Conservation (phyloP, 2,113 vertebrate species). For the Ptychochromis oligacanthus region DNA sequence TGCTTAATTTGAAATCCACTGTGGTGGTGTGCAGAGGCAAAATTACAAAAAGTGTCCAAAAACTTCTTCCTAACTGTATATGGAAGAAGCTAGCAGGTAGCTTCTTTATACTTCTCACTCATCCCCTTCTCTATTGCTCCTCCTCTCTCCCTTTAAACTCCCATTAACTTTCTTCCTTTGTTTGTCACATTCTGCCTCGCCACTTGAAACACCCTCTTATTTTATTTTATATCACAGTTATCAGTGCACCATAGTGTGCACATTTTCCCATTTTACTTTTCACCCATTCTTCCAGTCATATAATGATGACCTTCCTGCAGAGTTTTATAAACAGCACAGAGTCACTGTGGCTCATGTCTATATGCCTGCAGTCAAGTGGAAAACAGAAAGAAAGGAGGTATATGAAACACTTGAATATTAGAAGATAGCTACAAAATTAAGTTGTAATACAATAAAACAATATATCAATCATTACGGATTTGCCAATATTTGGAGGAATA, state of each 20-base stretch:
- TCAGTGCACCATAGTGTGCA: background rate
- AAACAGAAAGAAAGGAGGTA: background rate
- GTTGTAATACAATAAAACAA: too few species aligned
- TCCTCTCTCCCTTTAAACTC: conserved; percentile 7
- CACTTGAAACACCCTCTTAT: background rate
- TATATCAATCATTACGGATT: too few species aligned
- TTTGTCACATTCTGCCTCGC: background rate
- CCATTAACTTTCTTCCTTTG: background rate
- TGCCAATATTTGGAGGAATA: too few species aligned
- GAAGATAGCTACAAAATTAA: background rate
- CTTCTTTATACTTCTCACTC: conserved; percentile 47
- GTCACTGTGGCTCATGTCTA: conserved; percentile 1
- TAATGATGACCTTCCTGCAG: conserved; percentile 39
- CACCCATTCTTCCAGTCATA: conserved; percentile 6
- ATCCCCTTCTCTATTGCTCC: background rate
- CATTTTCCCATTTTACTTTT: conserved; percentile 16
- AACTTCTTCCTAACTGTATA: too few species aligned
- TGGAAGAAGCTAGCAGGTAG: conserved; percentile 73
- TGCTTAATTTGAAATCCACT: too few species aligned
- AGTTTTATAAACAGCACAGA: conserved; percentile 19
- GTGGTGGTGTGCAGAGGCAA: too few species aligned
- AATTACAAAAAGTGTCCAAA: too few species aligned
- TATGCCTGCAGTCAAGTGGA: background rate
- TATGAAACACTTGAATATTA: background rate
- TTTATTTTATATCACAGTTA: conserved; percentile 12